A percentile compares a stretch with the other conserved stretches of the same genome.
phyloP scores from a whole-genome alignment of 2,797 vertebrate genomes.

The Sternotherus odoratus region DNA sequence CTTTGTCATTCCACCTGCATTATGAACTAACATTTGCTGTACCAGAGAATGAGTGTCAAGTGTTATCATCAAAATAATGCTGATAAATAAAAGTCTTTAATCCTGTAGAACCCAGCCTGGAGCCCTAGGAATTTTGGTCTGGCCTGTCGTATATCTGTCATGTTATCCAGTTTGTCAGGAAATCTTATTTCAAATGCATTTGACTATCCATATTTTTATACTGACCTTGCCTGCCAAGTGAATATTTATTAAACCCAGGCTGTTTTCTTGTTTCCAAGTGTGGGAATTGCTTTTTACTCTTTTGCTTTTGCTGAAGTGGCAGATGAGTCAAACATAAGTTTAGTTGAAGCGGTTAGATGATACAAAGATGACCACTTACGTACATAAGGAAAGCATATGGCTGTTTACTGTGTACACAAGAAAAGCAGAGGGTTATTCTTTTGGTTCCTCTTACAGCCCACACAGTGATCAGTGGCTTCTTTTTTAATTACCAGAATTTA shows the following conservation, averaged over 20 bases:
- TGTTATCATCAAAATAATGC: conserved; percentile 67
- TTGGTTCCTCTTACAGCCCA: fast-evolving
- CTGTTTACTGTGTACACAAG: neutral
- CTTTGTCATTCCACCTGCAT: conserved; percentile 59
- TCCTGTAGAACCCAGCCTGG: conserved; percentile 32
- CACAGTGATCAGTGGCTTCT: neutral
- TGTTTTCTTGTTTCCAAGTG: conserved; percentile 71
- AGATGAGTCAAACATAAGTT: conserved; percentile 58
- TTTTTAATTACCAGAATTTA: neutral
- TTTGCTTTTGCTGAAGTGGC: conserved; percentile 73
- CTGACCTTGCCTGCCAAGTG: conserved; percentile 31
- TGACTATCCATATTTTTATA: conserved; percentile 60
- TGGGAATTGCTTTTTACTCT: conserved; percentile 55
- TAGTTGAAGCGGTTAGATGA: neutral
- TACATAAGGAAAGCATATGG: neutral
- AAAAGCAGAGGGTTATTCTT: neutral
- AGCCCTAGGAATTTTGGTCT: conserved; percentile 58
- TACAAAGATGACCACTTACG: neutral
- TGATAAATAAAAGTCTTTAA: conserved; percentile 42
- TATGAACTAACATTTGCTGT: conserved; percentile 38
- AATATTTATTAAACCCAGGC: conserved; percentile 64
- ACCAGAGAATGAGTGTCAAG: conserved; percentile 54
- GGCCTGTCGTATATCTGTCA: conserved; percentile 47
- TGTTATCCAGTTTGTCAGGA: conserved; percentile 72
- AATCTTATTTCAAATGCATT: conserved; percentile 64